A percentile compares a stretch with the other conserved stretches of the same genome.
Conservation (phyloP, 2,888 invertebrate species). For the Pandemis corylana region DNA sequence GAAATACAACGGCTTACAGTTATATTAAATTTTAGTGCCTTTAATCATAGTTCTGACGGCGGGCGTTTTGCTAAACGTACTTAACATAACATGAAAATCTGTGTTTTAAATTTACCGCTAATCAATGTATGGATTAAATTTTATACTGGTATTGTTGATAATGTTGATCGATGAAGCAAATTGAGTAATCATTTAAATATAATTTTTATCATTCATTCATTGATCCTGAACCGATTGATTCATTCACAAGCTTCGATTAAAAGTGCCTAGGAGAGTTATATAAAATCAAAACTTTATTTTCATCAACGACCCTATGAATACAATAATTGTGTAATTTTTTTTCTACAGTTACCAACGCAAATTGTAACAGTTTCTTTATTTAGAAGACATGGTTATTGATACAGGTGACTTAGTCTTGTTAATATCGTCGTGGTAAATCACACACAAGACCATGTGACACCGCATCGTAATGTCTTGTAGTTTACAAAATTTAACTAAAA, state of each 20-base stretch:
- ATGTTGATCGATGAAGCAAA: too few relatives aligned
- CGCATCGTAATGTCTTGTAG: slow-evolving; percentile 17
- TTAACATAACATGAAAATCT: not conserved
- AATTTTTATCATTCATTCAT: not conserved
- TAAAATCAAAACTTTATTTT: too few relatives aligned
- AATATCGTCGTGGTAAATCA: slow-evolving; percentile 21
- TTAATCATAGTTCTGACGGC: not conserved
- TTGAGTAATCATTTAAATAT: too few relatives aligned
- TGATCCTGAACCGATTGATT: not conserved
- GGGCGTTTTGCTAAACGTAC: not conserved
- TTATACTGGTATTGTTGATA: not conserved
- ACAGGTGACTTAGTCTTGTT: slow-evolving; percentile 19
- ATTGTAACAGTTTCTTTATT: not conserved
- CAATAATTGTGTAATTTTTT: slow-evolving; percentile 5
- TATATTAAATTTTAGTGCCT: not conserved
- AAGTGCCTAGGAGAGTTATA: not conserved
- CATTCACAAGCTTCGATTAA: not conserved
- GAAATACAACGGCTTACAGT: not conserved
- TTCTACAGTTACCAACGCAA: not conserved
- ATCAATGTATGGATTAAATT: not conserved
- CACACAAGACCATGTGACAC: slow-evolving; percentile 19
- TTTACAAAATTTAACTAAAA: slow-evolving; percentile 1
- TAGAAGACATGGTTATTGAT: slow-evolving; percentile 24
- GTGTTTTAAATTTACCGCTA: not conserved
- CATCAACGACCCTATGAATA: not conserved